These are phyloP conservation scores for Desmodus rotundus DNA, from an alignment of 2,113 vertebrate genomes.

Conservation along the genomic window DNA sequence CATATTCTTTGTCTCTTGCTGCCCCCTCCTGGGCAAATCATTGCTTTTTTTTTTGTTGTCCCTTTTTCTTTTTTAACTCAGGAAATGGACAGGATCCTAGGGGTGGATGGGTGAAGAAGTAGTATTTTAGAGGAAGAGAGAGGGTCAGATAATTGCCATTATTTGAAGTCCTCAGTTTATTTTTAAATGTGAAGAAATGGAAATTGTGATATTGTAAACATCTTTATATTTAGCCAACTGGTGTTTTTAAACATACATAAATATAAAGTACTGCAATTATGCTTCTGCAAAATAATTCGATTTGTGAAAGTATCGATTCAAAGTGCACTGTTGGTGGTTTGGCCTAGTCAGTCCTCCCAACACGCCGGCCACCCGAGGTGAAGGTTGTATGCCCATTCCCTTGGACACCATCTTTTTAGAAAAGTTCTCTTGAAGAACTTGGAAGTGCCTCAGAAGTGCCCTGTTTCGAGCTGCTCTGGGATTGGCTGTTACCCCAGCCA, in stretches of 20 bases:
- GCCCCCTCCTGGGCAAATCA: constrained; percentile 78
- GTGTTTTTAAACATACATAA: background rate
- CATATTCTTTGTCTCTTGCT: constrained; percentile 77
- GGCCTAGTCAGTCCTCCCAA: background rate
- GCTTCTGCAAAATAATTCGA: background rate
- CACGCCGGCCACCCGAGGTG: background rate
- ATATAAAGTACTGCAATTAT: background rate
- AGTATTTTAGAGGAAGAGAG: background rate
- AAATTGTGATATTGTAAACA: background rate
- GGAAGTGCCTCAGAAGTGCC: background rate
- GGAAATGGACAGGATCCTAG: background rate
- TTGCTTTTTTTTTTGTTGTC: background rate
- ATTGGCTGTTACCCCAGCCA: background rate
- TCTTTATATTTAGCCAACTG: background rate
- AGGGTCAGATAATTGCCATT: background rate
- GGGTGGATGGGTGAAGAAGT: background rate
- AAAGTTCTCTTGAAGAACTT: background rate
- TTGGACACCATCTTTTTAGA: background rate
- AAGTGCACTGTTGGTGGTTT: background rate
- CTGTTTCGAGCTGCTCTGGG: background rate
- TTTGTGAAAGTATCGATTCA: background rate
- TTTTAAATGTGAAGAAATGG: background rate
- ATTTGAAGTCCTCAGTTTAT: background rate
- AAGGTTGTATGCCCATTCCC: background rate
- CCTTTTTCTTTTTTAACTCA: background rate